A percentile compares a stretch with the other conserved stretches of the same genome.
Evolutionary conservation across 1,140 invertebrate species (phyloP).

Genomic region (Drosophila eugracilis): DNA sequence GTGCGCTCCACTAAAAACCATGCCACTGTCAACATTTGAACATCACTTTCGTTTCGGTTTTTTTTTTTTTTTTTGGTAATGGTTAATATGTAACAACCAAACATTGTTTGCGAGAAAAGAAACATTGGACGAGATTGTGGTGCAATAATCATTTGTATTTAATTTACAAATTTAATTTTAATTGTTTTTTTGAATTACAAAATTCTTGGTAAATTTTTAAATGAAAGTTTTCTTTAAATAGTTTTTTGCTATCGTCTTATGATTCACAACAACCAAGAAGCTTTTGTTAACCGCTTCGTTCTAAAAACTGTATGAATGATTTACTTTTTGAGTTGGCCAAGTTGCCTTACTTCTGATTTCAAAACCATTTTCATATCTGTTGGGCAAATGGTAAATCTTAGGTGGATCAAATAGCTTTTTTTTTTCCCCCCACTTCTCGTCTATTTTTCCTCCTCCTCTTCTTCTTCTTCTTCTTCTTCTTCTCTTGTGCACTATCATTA

Average conservation of each 20-base stretch:
- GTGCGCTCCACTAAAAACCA: constrained; percentile 53
- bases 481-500: constrained; percentile 46
- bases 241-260: not conserved
- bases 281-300: not conserved
- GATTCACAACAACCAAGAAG: not conserved
- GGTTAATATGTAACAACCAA: constrained; percentile 54
- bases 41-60: constrained; percentile 69
- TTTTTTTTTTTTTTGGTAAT: constrained; percentile 53
- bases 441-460: not conserved
- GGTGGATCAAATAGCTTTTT: constrained; percentile 23
- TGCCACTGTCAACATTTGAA: constrained; percentile 70
- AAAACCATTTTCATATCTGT: constrained; percentile 12
- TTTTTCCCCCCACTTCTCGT: not conserved
- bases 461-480: not conserved
- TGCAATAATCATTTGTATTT: not conserved
- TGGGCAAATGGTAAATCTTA: constrained; percentile 14
- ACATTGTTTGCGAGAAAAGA: constrained; percentile 25
- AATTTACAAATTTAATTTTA: not conserved
- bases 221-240: not conserved
- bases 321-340: not conserved
- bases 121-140: not conserved
- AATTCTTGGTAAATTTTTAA: too few relatives aligned
- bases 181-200: too few relatives aligned
- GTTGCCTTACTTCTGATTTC: not conserved
- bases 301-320: constrained; percentile 6